Base-by-base conservation (phyloP, 2,888 invertebrate genomes). In the Drosophila melanosoma region DNA sequence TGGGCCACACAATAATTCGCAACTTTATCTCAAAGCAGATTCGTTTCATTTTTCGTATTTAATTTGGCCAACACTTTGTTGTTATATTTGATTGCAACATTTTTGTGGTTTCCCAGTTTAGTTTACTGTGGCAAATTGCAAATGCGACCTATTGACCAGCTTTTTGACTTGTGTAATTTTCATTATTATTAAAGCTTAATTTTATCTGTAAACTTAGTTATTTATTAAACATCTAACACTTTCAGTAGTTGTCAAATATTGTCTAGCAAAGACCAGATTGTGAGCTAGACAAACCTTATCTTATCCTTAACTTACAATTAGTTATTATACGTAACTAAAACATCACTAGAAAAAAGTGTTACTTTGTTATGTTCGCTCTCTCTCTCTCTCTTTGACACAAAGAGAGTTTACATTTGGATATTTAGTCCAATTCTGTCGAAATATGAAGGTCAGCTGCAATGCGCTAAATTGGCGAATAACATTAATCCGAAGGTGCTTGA, bases 21-120 rank as follows among this genome's bases (percentile, higher is more conserved):
- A 83, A 87, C 77, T 75, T 76, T 79, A 75, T 71, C 69, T 72
- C 65, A 29, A 69, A 49, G 66, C 15, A 75, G 69, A 79, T 51
- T 63, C 58, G 58, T 65, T 69, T 73, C 56, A 53, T 69, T 64
- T 63, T 58, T 72, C 60, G 52, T 42, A 62, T 67, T 75, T 45
- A 45, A 67, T 80, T 65, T 80, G 57, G 69, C 69, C 69, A 83
- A 73, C 68, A 54, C 40, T 78, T 65, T 56, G 36, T 29, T 53
- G 23, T 54, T 29, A 36, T 87, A 23, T 23, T 20, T 23, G 36
- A 45, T 83, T 76, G 72, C 84, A 69, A 81, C 56, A 87, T 74
- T 69, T 63, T 69, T 68, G 72, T 51, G 66, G 70, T 86, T 86
- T 86, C 58, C 58, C 80, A 40, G 58, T 63, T 79, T 84, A 54